Evolutionary conservation across 2,797 vertebrate species (phyloP).

Genomic region (Hypotaenidia okinawae): DNA sequence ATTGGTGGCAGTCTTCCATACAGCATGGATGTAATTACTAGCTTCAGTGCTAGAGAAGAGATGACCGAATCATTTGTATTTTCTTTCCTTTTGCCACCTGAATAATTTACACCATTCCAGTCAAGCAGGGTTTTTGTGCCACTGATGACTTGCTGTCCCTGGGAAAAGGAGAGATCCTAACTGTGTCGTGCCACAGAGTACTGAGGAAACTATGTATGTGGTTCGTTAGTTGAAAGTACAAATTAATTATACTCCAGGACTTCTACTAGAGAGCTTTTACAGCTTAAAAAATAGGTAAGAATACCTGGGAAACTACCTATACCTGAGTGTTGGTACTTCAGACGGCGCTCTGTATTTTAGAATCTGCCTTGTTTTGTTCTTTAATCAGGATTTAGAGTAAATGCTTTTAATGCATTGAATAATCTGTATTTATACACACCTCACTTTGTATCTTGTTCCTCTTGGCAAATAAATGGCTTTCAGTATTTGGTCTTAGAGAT

Average conservation of each 20-base stretch:
- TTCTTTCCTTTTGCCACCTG: neutral
- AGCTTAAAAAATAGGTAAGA: neutral
- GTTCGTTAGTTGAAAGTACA: neutral
- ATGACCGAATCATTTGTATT: neutral
- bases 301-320: neutral
- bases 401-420: neutral
- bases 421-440: neutral
- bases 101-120: neutral
- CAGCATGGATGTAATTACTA: neutral
- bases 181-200: neutral
- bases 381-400: neutral
- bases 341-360: accelerated
- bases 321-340: neutral
- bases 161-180: neutral
- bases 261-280: neutral
- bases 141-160: neutral
- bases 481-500: neutral
- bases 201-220: neutral
- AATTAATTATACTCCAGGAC: neutral
- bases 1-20: neutral
- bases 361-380: neutral
- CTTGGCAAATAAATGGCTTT: neutral
- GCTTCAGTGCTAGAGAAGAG: neutral
- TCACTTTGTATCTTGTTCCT: neutral
- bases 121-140: neutral